Evolutionary conservation across 37 sponge, comb jelly and placozoan genomes (phyloP).

Genomic region (Ianthella basta): DNA sequence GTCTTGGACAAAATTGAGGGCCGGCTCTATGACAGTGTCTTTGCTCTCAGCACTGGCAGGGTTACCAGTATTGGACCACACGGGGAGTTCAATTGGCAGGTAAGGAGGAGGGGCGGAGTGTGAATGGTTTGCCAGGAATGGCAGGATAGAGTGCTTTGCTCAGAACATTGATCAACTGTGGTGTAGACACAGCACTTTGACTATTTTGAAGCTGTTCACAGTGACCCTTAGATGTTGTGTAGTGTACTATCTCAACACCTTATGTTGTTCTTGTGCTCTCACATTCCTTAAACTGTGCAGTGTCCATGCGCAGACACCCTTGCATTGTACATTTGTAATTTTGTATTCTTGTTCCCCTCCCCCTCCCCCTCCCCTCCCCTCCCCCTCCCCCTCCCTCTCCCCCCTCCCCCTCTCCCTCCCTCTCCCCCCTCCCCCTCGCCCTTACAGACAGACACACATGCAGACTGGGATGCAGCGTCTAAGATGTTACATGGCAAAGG

Average conservation of each 20-base stretch:
- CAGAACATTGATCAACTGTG: too few relatives aligned
- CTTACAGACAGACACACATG: conserved; percentile 52
- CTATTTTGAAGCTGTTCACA: too few relatives aligned
- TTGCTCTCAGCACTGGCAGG: conserved; percentile 84
- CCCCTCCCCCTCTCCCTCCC: neutral
- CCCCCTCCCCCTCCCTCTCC: neutral
- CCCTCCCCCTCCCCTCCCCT: neutral
- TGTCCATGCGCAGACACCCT: too few relatives aligned
- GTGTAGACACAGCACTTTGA: too few relatives aligned
- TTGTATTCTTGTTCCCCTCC: too few relatives aligned
- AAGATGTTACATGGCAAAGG: conserved; percentile 47
- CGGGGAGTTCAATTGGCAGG: conserved; percentile 96
- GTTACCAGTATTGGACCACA: conserved; percentile 90
- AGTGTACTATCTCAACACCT: too few relatives aligned
- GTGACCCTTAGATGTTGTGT: too few relatives aligned
- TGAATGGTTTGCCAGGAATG: too few relatives aligned
- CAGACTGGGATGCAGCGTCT: conserved; percentile 71
- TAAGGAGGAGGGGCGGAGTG: conserved; percentile 5
- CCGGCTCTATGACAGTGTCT: conserved; percentile 73
- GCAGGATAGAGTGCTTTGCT: too few relatives aligned
- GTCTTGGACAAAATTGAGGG: conserved; percentile 36
- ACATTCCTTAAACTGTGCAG: too few relatives aligned
- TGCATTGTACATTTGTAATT: too few relatives aligned
- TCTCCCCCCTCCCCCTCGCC: neutral
- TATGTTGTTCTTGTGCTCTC: too few relatives aligned